Evolutionary conservation across 64 coral and sea anemone genomes (phyloP).

Genomic region (Actinia tenebrosa): DNA sequence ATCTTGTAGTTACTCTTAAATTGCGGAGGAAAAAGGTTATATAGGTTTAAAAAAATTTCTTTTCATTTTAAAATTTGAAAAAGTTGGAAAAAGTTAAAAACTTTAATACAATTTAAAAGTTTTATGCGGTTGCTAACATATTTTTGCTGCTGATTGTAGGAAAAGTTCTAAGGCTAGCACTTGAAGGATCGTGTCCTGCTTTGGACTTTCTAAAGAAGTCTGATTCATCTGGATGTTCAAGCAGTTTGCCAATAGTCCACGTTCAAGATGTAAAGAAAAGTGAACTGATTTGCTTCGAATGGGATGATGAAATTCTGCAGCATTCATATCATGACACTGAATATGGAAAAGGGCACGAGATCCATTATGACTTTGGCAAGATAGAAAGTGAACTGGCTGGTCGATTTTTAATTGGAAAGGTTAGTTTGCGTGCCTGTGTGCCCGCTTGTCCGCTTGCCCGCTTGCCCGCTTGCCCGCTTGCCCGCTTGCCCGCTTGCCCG

Average conservation of each 20-base stretch:
- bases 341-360: conserved; percentile 66
- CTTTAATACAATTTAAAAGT: too few relatives aligned
- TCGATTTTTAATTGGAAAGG: conserved; percentile 56
- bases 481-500: too few relatives aligned
- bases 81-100: too few relatives aligned
- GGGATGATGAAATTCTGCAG: conserved; percentile 57
- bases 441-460: too few relatives aligned
- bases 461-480: too few relatives aligned
- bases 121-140: too few relatives aligned
- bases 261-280: conserved; percentile 64
- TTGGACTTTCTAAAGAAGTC: background rate
- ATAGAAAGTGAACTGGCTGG: conserved; percentile 67
- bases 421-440: background rate
- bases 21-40: too few relatives aligned
- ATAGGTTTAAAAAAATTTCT: too few relatives aligned
- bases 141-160: background rate
- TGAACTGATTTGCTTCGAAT: conserved; percentile 66
- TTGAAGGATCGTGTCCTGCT: background rate
- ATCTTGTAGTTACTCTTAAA: too few relatives aligned
- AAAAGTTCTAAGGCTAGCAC: background rate
- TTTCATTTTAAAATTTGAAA: too few relatives aligned
- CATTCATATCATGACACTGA: conserved; percentile 66
- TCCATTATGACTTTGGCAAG: conserved; percentile 66
- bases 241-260: conserved; percentile 31
- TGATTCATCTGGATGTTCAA: background rate